Conservation (phyloP, 1,140 invertebrate species). For the Drosophila varians region DNA sequence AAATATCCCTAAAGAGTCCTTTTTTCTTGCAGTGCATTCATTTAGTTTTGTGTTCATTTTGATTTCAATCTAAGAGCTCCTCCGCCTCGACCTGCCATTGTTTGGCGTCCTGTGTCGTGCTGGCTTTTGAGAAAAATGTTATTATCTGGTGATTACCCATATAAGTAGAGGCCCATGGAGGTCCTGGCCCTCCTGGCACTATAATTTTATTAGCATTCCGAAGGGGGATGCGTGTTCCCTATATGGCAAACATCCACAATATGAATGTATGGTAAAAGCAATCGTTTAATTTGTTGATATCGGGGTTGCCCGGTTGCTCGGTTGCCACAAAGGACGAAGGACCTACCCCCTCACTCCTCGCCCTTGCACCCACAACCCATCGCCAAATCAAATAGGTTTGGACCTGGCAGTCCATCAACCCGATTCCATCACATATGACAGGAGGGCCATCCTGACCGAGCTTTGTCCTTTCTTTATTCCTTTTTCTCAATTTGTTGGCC, state of each 20-base stretch:
- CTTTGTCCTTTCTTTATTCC: conserved; percentile 4
- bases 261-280: conserved; percentile 14
- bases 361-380: background rate
- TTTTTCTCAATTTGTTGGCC: conserved; percentile 6
- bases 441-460: background rate
- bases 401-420: conserved; percentile 34
- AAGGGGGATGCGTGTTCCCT: conserved; percentile 3
- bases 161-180: conserved; percentile 18
- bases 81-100: background rate
- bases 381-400: conserved; percentile 34
- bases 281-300: conserved; percentile 57
- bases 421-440: conserved; percentile 12
- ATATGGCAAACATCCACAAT: too few relatives aligned
- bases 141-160: conserved; percentile 47
- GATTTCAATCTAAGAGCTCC: conserved; percentile 30
- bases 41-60: conserved; percentile 35
- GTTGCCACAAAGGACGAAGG: conserved; percentile 14
- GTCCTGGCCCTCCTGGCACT: conserved; percentile 25
- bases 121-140: conserved; percentile 35
- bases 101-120: conserved; percentile 26
- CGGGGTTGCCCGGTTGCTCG: conserved; percentile 33
- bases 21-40: conserved; percentile 16
- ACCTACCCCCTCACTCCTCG: background rate
- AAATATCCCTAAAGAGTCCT: background rate
- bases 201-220: conserved; percentile 79